Percentiles rank a stretch among this genome's conserved stretches.
phyloP scores from a whole-genome alignment of 2,888 invertebrate genomes.

The Diarsia brunnea region DNA sequence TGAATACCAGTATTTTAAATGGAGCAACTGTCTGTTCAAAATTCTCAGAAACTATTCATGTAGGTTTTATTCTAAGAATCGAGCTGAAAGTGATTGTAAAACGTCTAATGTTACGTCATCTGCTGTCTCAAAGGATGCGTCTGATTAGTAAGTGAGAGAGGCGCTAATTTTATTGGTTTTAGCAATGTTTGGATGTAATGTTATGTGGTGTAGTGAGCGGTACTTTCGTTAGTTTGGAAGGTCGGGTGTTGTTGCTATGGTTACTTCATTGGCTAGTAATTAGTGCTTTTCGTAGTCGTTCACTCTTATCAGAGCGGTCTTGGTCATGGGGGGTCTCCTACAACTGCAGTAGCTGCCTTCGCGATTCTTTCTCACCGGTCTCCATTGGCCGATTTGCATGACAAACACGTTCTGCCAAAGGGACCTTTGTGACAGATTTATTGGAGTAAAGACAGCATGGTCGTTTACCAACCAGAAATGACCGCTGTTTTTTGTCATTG shows the following conservation, averaged over 20 bases:
- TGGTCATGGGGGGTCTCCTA: too few species aligned
- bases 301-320: too few species aligned
- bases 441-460: too few species aligned
- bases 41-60: not conserved
- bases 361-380: too few species aligned
- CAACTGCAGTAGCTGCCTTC: too few species aligned
- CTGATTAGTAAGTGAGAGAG: slow-evolving; percentile 32
- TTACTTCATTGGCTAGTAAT: not conserved
- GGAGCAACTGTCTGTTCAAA: not conserved
- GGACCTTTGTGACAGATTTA: too few species aligned
- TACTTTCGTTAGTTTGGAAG: not conserved
- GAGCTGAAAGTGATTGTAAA: slow-evolving; percentile 34
- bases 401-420: too few species aligned
- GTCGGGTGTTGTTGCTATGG: not conserved
- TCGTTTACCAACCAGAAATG: too few species aligned
- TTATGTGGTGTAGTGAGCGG: slow-evolving; percentile 2
- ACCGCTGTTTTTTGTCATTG: too few species aligned
- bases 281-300: too few species aligned
- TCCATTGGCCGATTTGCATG: too few species aligned
- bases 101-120: slow-evolving; percentile 28
- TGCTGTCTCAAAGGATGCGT: slow-evolving; percentile 33
- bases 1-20: not conserved
- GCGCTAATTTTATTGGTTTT: slow-evolving; percentile 48
- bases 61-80: slow-evolving; percentile 5
- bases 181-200: slow-evolving; percentile 15